Conservation (phyloP, 92 coral and sea anemone species). For the Anthopleura xanthogrammica region DNA sequence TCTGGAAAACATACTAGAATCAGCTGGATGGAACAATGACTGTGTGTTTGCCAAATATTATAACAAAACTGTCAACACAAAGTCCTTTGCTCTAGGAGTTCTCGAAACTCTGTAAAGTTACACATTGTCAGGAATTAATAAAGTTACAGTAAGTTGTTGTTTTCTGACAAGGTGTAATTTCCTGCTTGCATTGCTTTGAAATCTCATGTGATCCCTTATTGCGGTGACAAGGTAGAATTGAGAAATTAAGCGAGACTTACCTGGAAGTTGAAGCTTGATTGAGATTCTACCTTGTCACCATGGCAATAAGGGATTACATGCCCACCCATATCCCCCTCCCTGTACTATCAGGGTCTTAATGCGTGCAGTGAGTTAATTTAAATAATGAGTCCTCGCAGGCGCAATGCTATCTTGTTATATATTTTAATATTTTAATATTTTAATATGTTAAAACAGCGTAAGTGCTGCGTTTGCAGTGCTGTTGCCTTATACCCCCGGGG, state of each 20-base stretch:
- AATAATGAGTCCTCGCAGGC: background rate
- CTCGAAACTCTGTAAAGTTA: background rate
- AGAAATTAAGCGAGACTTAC: conserved; percentile 29
- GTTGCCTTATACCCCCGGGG: no score
- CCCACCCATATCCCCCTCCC: conserved; percentile 1
- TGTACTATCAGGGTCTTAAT: background rate
- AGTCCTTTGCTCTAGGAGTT: conserved; percentile 2
- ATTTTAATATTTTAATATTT: no score
- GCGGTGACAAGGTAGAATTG: conserved; percentile 30
- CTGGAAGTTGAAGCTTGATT: conserved; percentile 35
- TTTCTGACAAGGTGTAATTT: background rate
- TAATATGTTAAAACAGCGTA: no score
- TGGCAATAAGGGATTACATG: conserved; percentile 1
- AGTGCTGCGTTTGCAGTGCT: no score
- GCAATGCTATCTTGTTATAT: background rate
- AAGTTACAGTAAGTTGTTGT: background rate
- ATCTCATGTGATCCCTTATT: conserved; percentile 31
- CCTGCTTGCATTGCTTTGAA: conserved; percentile 12
- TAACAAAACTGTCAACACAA: conserved; percentile 7
- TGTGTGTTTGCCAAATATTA: conserved; percentile 41
- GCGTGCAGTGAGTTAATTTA: background rate
- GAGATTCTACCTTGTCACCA: background rate
- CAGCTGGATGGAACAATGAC: conserved; percentile 35
- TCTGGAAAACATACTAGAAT: conserved; percentile 23
- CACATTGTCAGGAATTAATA: background rate